Base-by-base conservation (phyloP, 2,113 vertebrate genomes). In the Siniperca chuatsi region DNA sequence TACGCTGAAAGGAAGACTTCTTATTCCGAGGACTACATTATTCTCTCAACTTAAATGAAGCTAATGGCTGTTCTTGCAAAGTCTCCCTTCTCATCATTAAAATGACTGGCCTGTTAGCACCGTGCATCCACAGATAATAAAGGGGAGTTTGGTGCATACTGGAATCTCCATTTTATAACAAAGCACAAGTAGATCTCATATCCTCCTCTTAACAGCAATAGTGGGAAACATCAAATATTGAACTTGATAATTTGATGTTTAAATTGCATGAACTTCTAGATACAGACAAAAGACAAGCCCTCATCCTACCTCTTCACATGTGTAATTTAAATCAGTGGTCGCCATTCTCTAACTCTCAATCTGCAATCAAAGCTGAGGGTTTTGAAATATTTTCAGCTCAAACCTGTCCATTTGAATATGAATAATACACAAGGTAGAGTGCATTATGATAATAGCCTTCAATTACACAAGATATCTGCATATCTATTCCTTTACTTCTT, bases 401-500 rank as follows among this genome's bases (percentile, higher is more conserved):
- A 94, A 94, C 84, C 79, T 90, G 83, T 50, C 91, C 76, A 92
- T 95, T 95, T 94, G 85, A 93, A 92, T 91, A 91, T 92, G 92
- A 95, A 94, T 94, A 87, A 92, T 91, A 93, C 84, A 92, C 89
- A 93, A 91, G 92, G 90, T 93, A 86, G 90, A 92, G 89, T 90
- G 85, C 92, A 93, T 96, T 94, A 93, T 88, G 87, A 89, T 95
- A 94, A 95, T 90, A 83, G 85, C 86, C 84, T 93, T 92, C 92
- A 93, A 94, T 94, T 95, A 95, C 90, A 86, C 70, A 80, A 79
- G 85, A 83, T 89, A 89, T 94, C 89, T 91, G 84, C 92, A 92
- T 86, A 81, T 93, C 79, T 77, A 74, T 88, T 87, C 67, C 82
- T 88, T 79, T 80, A 65, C 87, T 88, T 81, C 80, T 78, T 92